A percentile compares a stretch with the other conserved stretches of the same genome.
phyloP scores from a whole-genome alignment of 2,113 vertebrate genomes.

The Scophthalmus maximus region DNA sequence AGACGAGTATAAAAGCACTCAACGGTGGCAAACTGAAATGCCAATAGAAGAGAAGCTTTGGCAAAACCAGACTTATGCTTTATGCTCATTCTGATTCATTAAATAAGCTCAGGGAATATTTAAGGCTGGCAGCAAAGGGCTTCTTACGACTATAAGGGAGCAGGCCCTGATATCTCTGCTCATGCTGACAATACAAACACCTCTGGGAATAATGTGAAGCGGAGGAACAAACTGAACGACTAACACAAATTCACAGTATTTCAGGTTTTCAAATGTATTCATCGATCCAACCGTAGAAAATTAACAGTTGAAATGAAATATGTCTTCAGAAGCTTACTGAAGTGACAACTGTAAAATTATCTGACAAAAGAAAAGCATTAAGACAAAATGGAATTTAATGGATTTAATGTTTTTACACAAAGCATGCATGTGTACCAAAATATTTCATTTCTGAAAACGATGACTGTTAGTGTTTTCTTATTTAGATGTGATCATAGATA shows the following conservation, averaged over 20 bases:
- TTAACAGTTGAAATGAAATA: background rate
- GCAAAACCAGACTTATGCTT: slow-evolving; percentile 7
- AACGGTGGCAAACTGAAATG: background rate
- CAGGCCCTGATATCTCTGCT: background rate
- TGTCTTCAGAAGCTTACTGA: background rate
- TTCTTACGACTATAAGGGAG: background rate
- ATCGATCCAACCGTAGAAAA: background rate
- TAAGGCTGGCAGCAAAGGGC: slow-evolving; percentile 3
- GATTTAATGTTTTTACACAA: too few relatives aligned
- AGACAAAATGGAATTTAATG: too few relatives aligned
- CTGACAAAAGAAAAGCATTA: too few relatives aligned
- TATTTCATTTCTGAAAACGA: background rate
- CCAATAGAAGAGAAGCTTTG: background rate
- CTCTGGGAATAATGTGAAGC: background rate
- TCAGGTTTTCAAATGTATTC: background rate
- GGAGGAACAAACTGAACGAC: background rate
- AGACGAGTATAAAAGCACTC: background rate
- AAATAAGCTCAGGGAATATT: slow-evolving; percentile 17
- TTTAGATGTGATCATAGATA: slow-evolving; percentile 5
- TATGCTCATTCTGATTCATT: slow-evolving; percentile 3
- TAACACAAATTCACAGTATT: background rate
- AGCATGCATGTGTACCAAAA: background rate
- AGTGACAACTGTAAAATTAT: background rate
- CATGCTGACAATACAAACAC: slow-evolving; percentile 2
- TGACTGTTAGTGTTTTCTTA: background rate